Percentiles rank a stretch among this genome's conserved stretches.
phyloP scores from a whole-genome alignment of 2,113 vertebrate species.

The Poicephalus meyeri region DNA sequence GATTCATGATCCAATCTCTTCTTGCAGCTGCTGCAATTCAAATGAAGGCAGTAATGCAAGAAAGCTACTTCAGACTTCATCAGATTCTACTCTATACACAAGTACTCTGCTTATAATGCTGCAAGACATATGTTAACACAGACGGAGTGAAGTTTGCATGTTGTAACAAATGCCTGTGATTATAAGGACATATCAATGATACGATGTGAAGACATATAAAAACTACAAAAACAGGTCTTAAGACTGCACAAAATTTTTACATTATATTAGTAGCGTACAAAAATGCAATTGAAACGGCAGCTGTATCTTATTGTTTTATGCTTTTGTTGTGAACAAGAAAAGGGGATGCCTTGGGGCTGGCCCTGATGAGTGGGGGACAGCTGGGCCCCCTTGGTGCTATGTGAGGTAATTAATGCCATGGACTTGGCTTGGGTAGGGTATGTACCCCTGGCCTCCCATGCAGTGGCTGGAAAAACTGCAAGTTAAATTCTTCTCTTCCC shows the following conservation, averaged over 20 bases:
- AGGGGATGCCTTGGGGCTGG: neutral
- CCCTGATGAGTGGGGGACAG: neutral
- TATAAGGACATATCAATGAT: neutral
- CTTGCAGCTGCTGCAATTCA: neutral
- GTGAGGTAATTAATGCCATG: neutral
- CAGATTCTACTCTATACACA: neutral
- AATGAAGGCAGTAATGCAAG: neutral
- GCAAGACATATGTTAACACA: neutral
- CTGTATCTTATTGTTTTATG: neutral
- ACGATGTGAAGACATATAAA: neutral
- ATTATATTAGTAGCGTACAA: neutral
- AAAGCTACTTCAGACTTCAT: neutral
- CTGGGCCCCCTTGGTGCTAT: accelerated
- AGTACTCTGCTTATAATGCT: neutral
- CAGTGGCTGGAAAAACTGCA: no score
- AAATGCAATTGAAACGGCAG: neutral
- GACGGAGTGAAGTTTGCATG: neutral
- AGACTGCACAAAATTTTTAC: neutral
- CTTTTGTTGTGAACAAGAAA: neutral
- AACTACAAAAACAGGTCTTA: neutral
- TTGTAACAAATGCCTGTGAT: neutral
- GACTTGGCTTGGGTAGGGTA: neutral
- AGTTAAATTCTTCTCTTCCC: no score
- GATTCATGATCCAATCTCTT: neutral
- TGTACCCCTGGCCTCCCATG: neutral